Percentiles rank a stretch among this genome's conserved stretches.
These are phyloP conservation scores for Parauchenoglanis punctatus DNA, from an alignment of 2,797 vertebrate genomes.

Conservation along the genomic window DNA sequence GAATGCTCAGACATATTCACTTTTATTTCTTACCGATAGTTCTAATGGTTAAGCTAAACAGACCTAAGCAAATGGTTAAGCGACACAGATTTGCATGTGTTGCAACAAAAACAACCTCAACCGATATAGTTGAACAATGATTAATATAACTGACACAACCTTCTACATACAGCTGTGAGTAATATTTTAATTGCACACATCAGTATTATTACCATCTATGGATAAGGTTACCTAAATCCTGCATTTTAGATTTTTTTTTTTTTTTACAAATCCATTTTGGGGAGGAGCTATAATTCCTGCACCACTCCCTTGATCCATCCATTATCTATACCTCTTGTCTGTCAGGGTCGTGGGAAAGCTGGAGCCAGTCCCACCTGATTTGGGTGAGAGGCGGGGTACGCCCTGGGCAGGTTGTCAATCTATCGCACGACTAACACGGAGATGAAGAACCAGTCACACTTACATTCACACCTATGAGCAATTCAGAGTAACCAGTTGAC, in stretches of 20 bases:
- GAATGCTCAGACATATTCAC: background rate
- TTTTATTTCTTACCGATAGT: background rate
- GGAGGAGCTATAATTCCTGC: background rate
- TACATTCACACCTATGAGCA: too few species aligned
- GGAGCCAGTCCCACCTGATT: too few species aligned
- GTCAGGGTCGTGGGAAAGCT: too few species aligned
- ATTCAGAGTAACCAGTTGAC: too few species aligned
- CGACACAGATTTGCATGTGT: background rate
- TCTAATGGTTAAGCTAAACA: background rate
- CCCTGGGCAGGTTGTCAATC: too few species aligned
- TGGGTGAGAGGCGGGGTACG: too few species aligned
- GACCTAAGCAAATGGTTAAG: background rate
- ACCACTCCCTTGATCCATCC: background rate
- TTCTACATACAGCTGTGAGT: background rate
- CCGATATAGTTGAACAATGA: background rate
- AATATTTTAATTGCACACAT: background rate
- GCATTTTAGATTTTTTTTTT: background rate
- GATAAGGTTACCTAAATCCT: background rate
- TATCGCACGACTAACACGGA: too few species aligned
- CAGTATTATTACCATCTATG: background rate
- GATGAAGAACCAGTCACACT: too few species aligned
- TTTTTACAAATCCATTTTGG: background rate
- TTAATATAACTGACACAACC: conserved; percentile 1
- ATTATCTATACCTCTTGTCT: too few species aligned
- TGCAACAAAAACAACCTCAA: background rate